Conservation (phyloP, 2,888 invertebrate species). For the Andrena bucephala region DNA sequence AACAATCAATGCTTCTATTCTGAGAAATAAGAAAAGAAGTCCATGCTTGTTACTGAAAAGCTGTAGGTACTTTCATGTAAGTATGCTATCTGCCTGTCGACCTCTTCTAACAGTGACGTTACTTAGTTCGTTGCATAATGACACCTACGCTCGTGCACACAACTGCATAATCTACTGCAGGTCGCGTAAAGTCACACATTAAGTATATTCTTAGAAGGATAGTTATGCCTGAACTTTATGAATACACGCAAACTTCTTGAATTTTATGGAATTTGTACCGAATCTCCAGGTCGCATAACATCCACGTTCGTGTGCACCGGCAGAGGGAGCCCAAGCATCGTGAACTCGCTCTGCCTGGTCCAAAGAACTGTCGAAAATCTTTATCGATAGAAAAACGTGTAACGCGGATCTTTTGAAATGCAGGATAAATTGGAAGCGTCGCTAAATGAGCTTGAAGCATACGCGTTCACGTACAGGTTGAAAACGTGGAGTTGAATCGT, state of each 20-base stretch:
- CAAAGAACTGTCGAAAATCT: neutral
- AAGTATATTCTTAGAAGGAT: constrained; percentile 33
- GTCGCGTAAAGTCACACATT: constrained; percentile 33
- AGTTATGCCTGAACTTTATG: constrained; percentile 31
- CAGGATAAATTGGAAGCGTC: constrained; percentile 30
- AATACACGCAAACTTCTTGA: constrained; percentile 25
- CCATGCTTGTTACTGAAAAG: constrained; percentile 28
- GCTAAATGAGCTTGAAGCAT: constrained; percentile 26
- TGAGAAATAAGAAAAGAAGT: too few relatives aligned
- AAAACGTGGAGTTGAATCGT: constrained; percentile 37
- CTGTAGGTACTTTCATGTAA: constrained; percentile 51
- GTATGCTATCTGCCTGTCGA: constrained; percentile 53
- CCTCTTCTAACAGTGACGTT: constrained; percentile 43
- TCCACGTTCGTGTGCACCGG: neutral
- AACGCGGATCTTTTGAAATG: neutral
- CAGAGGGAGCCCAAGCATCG: too few relatives aligned
- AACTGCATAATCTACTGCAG: constrained; percentile 5
- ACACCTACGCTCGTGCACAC: constrained; percentile 33
- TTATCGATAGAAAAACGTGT: neutral
- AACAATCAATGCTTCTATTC: too few relatives aligned
- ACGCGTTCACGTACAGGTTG: neutral
- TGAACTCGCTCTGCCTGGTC: neutral
- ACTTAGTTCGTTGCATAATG: constrained; percentile 55
- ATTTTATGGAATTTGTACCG: constrained; percentile 6
- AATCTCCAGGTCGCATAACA: neutral